phyloP scores from a whole-genome alignment of 2,113 vertebrate genomes.

The Lasiurus cinereus region DNA sequence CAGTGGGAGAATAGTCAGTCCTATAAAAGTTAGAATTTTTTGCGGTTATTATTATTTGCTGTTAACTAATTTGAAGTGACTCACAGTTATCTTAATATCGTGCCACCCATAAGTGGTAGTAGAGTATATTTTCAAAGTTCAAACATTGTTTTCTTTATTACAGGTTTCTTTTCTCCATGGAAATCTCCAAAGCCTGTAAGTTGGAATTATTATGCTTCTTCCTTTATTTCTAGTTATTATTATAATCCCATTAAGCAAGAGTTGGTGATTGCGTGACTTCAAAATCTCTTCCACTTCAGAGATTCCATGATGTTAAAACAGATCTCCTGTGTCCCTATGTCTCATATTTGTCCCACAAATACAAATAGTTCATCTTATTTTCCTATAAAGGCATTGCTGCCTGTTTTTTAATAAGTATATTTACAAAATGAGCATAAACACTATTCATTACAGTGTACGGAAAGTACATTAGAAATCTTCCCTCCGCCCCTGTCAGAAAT shows the following conservation, averaged over 20 bases:
- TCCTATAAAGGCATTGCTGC: background rate
- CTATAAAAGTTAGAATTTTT: background rate
- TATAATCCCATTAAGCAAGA: conserved; percentile 19
- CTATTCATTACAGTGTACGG: background rate
- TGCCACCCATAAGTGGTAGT: background rate
- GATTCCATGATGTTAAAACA: conserved; percentile 3
- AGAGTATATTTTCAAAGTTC: conserved; percentile 78
- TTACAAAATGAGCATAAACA: background rate
- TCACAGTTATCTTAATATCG: conserved; percentile 52
- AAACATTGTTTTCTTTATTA: conserved; percentile 91
- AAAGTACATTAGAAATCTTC: conserved; percentile 15
- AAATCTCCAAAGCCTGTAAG: conserved; percentile 99
- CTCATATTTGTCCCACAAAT: background rate
- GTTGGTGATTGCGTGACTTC: background rate
- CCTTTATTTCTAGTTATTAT: conserved; percentile 58
- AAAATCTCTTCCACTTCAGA: conserved; percentile 1
- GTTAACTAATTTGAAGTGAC: conserved; percentile 45
- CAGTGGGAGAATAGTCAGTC: background rate
- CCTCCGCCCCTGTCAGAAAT: background rate
- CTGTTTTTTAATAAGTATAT: background rate
- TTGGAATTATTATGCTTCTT: conserved; percentile 79
- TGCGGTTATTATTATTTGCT: background rate
- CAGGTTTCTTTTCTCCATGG: conserved; percentile 99
- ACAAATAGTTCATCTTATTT: background rate
- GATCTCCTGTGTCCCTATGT: background rate